Evolutionary conservation across 2,888 invertebrate genomes (phyloP).

Genomic region (Leucophenga montana): DNA sequence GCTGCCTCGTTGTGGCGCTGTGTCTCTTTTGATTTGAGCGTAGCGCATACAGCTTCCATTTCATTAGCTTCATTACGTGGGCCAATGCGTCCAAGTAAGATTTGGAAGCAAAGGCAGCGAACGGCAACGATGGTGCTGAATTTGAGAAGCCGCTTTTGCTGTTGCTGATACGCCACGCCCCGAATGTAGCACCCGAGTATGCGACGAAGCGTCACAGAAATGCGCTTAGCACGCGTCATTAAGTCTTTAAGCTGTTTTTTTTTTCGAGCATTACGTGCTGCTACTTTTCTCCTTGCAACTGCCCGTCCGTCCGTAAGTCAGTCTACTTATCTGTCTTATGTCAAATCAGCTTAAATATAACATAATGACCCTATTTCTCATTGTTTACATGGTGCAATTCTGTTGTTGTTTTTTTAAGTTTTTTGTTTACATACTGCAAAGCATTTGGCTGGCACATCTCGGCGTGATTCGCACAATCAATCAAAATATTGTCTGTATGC

Average conservation of each 20-base stretch:
- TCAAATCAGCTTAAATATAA: conserved; percentile 63
- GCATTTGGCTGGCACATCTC: neutral
- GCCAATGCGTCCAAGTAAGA: conserved; percentile 1
- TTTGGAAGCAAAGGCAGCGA: neutral
- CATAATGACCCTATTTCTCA: conserved; percentile 67
- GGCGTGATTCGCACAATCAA: neutral
- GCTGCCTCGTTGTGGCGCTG: conserved; percentile 40
- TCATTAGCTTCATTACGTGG: conserved; percentile 49
- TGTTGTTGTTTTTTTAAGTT: conserved; percentile 47
- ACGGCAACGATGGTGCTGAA: neutral
- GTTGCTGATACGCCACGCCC: conserved; percentile 42
- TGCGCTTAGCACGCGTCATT: conserved; percentile 60
- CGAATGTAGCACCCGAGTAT: conserved; percentile 29
- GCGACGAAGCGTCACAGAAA: neutral
- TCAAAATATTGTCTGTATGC: neutral
- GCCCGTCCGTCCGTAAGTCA: conserved; percentile 40
- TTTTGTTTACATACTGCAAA: conserved; percentile 28
- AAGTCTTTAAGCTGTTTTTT: conserved; percentile 56
- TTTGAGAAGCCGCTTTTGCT: neutral
- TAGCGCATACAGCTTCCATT: conserved; percentile 40
- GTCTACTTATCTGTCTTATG: conserved; percentile 35
- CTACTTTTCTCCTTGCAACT: conserved; percentile 52
- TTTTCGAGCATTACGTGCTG: neutral
- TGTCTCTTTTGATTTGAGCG: neutral
- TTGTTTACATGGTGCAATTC: conserved; percentile 59